Evolutionary conservation across 2,113 vertebrate genomes (phyloP).

Genomic region (Argyrosomus japonicus): DNA sequence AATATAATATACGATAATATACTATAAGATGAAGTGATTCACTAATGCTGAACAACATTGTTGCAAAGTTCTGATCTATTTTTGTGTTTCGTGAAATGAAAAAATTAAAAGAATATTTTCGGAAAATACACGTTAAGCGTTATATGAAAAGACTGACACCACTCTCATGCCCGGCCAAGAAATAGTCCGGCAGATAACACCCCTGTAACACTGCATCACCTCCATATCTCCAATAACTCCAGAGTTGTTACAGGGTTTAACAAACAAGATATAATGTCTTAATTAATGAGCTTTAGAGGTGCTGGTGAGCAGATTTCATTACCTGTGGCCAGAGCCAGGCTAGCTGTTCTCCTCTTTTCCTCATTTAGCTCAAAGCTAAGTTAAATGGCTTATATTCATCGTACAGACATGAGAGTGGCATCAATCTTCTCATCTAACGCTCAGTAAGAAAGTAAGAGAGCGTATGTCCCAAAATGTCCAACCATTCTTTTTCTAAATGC

Average conservation of each 20-base stretch:
- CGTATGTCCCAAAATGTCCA: too few relatives aligned
- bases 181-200: neutral
- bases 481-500: too few relatives aligned
- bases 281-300: neutral
- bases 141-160: neutral
- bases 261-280: too few relatives aligned
- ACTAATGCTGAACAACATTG: neutral
- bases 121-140: neutral
- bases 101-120: neutral
- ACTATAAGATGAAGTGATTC: neutral
- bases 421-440: too few relatives aligned
- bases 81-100: neutral
- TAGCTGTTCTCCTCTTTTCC: too few relatives aligned
- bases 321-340: neutral
- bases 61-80: neutral
- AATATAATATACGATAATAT: neutral
- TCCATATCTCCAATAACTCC: too few relatives aligned
- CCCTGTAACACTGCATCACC: neutral
- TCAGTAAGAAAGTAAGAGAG: too few relatives aligned
- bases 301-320: neutral
- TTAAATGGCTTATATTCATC: too few relatives aligned
- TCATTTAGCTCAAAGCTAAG: too few relatives aligned
- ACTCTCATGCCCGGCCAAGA: neutral
- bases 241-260: too few relatives aligned
- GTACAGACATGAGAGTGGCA: too few relatives aligned